phyloP scores from a whole-genome alignment of 37 sponge, comb jelly and placozoan species.

The Geodia barretti region DNA sequence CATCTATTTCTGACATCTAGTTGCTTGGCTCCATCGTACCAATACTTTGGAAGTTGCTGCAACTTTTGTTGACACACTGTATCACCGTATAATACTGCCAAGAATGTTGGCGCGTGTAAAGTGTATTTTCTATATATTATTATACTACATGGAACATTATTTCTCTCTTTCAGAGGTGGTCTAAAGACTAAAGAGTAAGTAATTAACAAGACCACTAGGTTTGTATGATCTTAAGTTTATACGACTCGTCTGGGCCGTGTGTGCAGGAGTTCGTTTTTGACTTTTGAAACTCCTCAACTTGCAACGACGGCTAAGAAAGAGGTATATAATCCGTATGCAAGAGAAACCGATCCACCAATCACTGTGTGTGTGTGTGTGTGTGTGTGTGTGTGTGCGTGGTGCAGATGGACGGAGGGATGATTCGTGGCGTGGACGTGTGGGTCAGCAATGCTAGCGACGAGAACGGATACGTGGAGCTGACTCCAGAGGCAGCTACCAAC shows the following conservation, averaged over 20 bases:
- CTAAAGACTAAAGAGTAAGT: not conserved
- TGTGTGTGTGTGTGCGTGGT: not conserved
- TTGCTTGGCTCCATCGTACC: too few species aligned
- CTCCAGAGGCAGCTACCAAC: constrained; percentile 63
- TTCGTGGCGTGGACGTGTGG: constrained; percentile 52
- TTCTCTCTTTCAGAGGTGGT: not conserved
- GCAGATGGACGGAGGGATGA: constrained; percentile 76
- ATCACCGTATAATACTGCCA: too few species aligned
- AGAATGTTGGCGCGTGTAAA: too few species aligned
- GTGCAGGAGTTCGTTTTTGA: constrained; percentile 40
- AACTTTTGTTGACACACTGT: too few species aligned
- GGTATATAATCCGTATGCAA: constrained; percentile 11
- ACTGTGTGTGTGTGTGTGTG: not conserved
- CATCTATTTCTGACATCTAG: too few species aligned
- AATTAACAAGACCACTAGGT: not conserved
- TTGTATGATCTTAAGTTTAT: not conserved
- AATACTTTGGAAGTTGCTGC: too few species aligned
- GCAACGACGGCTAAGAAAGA: constrained; percentile 54
- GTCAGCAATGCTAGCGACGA: constrained; percentile 53
- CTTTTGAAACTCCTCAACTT: constrained; percentile 23
- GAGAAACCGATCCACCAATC: not conserved
- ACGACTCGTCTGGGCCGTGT: not conserved
- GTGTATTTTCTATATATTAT: too few species aligned
- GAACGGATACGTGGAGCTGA: constrained; percentile 79
- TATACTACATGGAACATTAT: too few species aligned